phyloP scores from a whole-genome alignment of 2,888 invertebrate species.

The Agrochola lota region DNA sequence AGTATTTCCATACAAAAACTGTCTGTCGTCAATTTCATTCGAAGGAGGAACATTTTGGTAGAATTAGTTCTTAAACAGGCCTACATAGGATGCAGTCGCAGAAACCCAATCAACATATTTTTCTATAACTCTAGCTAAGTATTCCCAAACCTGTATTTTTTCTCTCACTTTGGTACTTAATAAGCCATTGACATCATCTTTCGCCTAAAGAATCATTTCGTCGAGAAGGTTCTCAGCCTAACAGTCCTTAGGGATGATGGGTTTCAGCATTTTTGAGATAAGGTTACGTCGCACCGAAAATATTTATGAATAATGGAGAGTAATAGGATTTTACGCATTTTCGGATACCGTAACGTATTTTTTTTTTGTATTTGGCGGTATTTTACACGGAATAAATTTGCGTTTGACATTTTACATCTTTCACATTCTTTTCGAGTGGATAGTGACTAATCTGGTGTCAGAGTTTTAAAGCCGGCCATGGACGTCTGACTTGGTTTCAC shows the following conservation, averaged over 20 bases:
- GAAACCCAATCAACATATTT: background rate
- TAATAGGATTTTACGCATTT: slow-evolving; percentile 39
- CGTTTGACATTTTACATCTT: too few relatives aligned
- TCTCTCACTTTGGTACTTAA: slow-evolving; percentile 19
- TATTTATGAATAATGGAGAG: slow-evolving; percentile 45
- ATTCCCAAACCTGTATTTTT: background rate
- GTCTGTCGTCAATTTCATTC: background rate
- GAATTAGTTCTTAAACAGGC: too few relatives aligned
- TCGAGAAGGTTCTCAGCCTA: slow-evolving; percentile 45
- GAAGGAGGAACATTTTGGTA: background rate
- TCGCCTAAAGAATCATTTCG: slow-evolving; percentile 47
- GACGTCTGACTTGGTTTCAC: too few relatives aligned
- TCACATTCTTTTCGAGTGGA: too few relatives aligned
- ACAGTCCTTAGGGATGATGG: slow-evolving; percentile 52
- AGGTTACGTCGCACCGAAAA: slow-evolving; percentile 36
- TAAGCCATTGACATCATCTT: slow-evolving; percentile 47
- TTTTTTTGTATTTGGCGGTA: background rate
- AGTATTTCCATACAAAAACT: background rate
- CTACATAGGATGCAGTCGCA: too few relatives aligned
- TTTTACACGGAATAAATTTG: too few relatives aligned
- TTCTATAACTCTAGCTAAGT: background rate
- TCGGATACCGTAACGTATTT: background rate
- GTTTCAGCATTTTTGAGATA: slow-evolving; percentile 55
- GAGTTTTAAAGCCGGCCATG: too few relatives aligned
- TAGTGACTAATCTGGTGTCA: too few relatives aligned